Percentiles rank a stretch among this genome's conserved stretches.
Conservation (phyloP, 2,888 invertebrate genomes). For the Caenorhabditis sp. region DNA sequence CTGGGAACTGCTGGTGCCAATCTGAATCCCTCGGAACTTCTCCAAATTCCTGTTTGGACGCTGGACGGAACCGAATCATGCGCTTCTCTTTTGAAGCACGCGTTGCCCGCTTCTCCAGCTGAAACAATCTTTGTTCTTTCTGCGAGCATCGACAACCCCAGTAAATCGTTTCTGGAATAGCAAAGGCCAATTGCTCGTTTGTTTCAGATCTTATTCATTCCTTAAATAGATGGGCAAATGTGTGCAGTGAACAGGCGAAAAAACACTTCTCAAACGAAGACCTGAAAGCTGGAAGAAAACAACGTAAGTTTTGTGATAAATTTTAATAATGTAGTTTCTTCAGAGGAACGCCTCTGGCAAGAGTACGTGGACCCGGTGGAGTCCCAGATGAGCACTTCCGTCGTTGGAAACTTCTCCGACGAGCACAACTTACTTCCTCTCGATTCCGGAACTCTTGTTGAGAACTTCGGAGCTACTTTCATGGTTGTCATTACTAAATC, state of each 20-base stretch:
- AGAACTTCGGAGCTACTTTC: conserved; percentile 74
- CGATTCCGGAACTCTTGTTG: conserved; percentile 71
- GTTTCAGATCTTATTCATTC: conserved; percentile 66
- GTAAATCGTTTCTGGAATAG: conserved; percentile 16
- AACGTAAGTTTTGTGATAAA: conserved; percentile 28
- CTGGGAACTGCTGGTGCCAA: conserved; percentile 72
- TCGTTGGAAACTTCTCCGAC: conserved; percentile 55
- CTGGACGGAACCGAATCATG: conserved; percentile 72
- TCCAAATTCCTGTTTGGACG: conserved; percentile 69
- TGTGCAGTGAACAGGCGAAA: conserved; percentile 67
- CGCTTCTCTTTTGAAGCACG: conserved; percentile 69
- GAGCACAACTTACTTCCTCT: conserved; percentile 70
- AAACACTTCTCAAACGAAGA: conserved; percentile 67
- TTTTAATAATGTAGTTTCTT: conserved; percentile 19
- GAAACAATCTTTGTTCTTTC: conserved; percentile 69
- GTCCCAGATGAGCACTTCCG: conserved; percentile 68
- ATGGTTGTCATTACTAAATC: conserved; percentile 77
- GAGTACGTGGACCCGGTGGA: conserved; percentile 78
- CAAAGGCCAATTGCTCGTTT: background rate
- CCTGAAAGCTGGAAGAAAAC: conserved; percentile 43
- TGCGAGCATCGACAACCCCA: conserved; percentile 74
- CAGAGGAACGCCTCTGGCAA: conserved; percentile 77
- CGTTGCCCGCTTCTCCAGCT: conserved; percentile 68
- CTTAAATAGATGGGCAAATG: conserved; percentile 72
- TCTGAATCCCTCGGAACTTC: conserved; percentile 71